phyloP scores from a whole-genome alignment of 2,797 vertebrate genomes.

The Crenuchus spilurus region DNA sequence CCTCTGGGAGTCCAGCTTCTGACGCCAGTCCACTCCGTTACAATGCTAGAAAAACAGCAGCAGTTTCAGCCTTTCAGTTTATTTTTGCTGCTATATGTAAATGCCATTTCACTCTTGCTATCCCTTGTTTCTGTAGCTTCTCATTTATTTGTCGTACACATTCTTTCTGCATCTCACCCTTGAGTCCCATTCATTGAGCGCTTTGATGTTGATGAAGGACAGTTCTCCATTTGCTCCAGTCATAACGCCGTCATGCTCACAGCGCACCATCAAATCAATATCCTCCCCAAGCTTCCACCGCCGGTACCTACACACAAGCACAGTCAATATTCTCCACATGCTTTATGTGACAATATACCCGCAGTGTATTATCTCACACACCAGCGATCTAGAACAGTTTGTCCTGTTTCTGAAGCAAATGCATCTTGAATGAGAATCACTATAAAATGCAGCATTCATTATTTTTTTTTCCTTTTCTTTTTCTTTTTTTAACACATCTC shows the following conservation, averaged over 20 bases:
- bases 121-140: not conserved
- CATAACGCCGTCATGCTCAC: constrained; percentile 97
- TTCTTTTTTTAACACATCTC: too few species aligned
- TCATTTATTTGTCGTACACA: not conserved
- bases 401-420: too few species aligned
- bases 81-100: too few species aligned
- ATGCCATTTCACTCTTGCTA: not conserved
- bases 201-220: constrained; percentile 97
- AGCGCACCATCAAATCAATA: constrained; percentile 96
- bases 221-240: constrained; percentile 96
- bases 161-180: constrained; percentile 78
- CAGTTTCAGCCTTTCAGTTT: too few species aligned
- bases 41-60: constrained; percentile 79
- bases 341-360: not conserved
- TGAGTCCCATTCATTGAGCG: constrained; percentile 98
- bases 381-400: not conserved
- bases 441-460: too few species aligned
- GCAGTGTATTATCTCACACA: not conserved
- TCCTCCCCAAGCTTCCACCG: constrained; percentile 98
- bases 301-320: constrained; percentile 83
- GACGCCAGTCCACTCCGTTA: constrained; percentile 98
- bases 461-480: too few species aligned
- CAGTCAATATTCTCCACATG: not conserved
- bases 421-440: not conserved
- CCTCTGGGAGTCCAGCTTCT: constrained; percentile 98